phyloP scores from a whole-genome alignment of 2,113 vertebrate species.

The Scortum barcoo region DNA sequence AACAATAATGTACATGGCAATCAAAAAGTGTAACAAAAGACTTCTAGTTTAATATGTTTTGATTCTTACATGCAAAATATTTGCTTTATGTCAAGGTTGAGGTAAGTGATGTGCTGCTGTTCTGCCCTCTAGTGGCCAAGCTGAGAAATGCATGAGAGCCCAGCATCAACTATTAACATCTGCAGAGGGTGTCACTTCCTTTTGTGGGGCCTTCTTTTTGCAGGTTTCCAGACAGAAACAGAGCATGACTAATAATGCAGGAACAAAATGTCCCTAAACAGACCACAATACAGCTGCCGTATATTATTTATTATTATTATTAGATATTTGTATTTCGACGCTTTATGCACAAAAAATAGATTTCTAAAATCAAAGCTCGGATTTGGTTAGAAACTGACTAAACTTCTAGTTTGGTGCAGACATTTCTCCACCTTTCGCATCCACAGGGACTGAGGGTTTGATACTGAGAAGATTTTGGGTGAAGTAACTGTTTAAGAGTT shows the following conservation, averaged over 20 bases:
- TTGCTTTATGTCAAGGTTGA: not conserved
- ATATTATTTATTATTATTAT: no score
- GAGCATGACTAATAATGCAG: not conserved
- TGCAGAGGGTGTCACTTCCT: not conserved
- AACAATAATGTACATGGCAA: not conserved
- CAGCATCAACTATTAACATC: no score
- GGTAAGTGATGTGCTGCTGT: not conserved
- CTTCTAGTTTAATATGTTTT: not conserved
- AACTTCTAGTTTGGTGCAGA: not conserved
- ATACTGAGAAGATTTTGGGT: not conserved
- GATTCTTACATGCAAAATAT: not conserved
- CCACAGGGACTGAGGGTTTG: no score
- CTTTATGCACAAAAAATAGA: no score
- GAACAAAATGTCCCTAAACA: not conserved
- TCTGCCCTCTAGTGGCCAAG: conserved; percentile 54
- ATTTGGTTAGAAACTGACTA: not conserved
- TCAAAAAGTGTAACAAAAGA: not conserved
- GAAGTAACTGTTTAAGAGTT: not conserved
- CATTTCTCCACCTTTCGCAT: no score
- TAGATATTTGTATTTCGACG: no score
- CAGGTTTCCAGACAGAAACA: conserved; percentile 6
- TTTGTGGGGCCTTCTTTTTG: not conserved
- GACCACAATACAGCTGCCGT: not conserved
- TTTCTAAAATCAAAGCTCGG: no score
- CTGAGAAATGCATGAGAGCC: conserved; percentile 1